Evolutionary conservation across 2,797 vertebrate genomes (phyloP), one percentile per base, ranked within the genome.

Genomic region (Aratinga solstitialis): DNA sequence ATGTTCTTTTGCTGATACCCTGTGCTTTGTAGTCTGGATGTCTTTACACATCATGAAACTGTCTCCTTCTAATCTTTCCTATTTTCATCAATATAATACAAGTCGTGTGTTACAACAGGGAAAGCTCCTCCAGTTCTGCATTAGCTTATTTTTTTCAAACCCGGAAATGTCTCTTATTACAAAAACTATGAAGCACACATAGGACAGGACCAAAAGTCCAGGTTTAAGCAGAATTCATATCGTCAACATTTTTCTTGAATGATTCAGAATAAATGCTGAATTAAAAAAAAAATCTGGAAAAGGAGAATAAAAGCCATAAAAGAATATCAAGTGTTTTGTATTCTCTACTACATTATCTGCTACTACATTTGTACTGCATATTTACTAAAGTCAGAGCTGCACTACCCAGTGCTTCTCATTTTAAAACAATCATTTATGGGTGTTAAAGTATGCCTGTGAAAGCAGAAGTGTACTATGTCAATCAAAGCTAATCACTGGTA

Each of bases 401-500:
- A 23, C 50, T 96, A 96, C 85, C 91, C 96, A 90, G 82, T 75
- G 94, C 38, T 85, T 97, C 97, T 97, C 97, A 96, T 97, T 97
- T 97, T 97, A 97, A 97, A 97, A 97, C 97, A 97, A 96, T 98
- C 96, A 97, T 97, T 97, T 97, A 91, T 96, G 97, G 95, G 95
- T 98, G 97, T 97, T 95, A 97, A 96, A 97, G 95, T 97, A 97
- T 94, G 97, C 96, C 96, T 96, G 88, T 94, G 95, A 97, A 97
- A 97, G 97, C 97, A 97, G 97, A 97, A 97, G 97, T 97, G 96
- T 96, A 97, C 94, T 93, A 63, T 98, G 98, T 98, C 98, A 98
- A 98, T 98, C 98, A 98, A 97, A 98, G 97, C 97, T 98, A 98
- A 98, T 98, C 98, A 98, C 97, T 97, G 96, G 97, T 97, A 98